These are phyloP conservation scores for Australoheros facetus DNA, from an alignment of 2,797 vertebrate species.

Conservation along the genomic window DNA sequence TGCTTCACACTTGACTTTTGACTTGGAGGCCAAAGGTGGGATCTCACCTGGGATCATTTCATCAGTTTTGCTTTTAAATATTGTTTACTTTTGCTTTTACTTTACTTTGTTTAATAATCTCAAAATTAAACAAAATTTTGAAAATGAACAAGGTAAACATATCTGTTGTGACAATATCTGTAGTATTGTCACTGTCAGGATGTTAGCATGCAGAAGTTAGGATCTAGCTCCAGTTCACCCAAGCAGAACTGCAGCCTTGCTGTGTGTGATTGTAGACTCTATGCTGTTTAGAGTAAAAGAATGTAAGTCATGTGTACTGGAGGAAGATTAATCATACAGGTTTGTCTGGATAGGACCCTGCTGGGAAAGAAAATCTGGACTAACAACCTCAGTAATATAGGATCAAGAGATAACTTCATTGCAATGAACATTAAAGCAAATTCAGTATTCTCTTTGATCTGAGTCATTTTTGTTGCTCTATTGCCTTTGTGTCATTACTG, in stretches of 20 bases:
- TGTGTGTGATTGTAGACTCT: not conserved
- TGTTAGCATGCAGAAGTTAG: not conserved
- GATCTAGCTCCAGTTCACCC: not conserved
- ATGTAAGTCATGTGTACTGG: not conserved
- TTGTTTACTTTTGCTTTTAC: not conserved
- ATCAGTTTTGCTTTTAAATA: not conserved
- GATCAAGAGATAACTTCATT: not conserved
- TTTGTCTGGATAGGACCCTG: not conserved
- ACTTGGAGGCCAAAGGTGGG: not conserved
- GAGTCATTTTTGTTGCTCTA: slow-evolving; percentile 20
- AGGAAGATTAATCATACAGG: too few species aligned
- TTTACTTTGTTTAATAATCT: not conserved
- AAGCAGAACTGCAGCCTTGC: rapidly evolving
- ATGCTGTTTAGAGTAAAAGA: not conserved
- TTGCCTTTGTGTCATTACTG: slow-evolving; percentile 19
- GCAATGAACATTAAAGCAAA: not conserved
- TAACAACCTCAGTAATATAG: not conserved
- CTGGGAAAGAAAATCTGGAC: not conserved
- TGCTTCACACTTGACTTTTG: not conserved
- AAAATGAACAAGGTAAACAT: not conserved
- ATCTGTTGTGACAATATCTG: too few species aligned
- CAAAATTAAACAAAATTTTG: not conserved
- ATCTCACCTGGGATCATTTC: not conserved
- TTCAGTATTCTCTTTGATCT: slow-evolving; percentile 24
- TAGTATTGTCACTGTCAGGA: too few species aligned